A percentile compares a stretch with the other conserved stretches of the same genome.
phyloP scores from a whole-genome alignment of 2,888 invertebrate species.

The Seladonia tumulorum region DNA sequence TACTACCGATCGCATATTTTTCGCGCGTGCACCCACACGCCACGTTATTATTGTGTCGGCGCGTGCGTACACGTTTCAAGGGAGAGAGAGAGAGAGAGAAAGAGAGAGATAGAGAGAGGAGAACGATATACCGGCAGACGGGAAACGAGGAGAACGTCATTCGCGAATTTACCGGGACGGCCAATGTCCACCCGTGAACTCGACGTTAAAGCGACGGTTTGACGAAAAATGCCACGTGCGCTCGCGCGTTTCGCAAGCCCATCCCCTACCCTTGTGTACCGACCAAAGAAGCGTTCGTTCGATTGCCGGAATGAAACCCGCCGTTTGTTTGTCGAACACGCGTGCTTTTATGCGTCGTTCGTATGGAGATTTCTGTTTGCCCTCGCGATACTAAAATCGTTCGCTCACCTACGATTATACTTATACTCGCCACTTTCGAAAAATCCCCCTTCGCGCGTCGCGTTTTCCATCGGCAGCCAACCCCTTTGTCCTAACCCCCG shows the following conservation, averaged over 20 bases:
- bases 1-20: constrained; percentile 62
- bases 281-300: constrained; percentile 64
- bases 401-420: constrained; percentile 15
- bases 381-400: constrained; percentile 19
- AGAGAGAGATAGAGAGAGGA: not conserved
- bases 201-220: constrained; percentile 81
- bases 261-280: constrained; percentile 54
- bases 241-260: not conserved
- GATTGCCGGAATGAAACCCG: constrained; percentile 62
- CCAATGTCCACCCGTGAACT: constrained; percentile 70
- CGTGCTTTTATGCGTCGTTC: constrained; percentile 7
- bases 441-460: not conserved
- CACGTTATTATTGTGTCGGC: not conserved
- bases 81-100: too few species aligned
- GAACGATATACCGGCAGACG: not conserved
- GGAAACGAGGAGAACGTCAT: constrained; percentile 3
- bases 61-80: not conserved
- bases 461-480: not conserved
- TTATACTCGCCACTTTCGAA: not conserved
- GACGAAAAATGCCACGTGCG: constrained; percentile 78
- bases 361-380: constrained; percentile 36
- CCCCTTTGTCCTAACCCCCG: not conserved
- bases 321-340: constrained; percentile 71
- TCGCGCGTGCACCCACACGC: constrained; percentile 43
- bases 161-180: constrained; percentile 20